Percentiles rank a stretch among this genome's conserved stretches.
These are phyloP conservation scores for Babyrousa celebensis DNA, from an alignment of 2,797 vertebrate genomes.

Conservation along the genomic window DNA sequence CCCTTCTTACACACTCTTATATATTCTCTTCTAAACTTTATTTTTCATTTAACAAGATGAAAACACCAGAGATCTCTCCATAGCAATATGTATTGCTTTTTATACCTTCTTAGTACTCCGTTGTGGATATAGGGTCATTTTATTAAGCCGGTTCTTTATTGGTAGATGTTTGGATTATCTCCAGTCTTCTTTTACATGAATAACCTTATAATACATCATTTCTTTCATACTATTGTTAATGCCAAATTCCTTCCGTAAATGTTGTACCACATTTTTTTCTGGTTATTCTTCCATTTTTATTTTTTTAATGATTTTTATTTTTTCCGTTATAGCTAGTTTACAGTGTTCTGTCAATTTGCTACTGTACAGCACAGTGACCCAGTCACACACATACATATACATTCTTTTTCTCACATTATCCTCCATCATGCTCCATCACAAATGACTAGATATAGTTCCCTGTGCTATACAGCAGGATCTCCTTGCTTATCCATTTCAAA, in stretches of 20 bases:
- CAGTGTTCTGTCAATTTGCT: no score
- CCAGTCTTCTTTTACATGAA: conserved; percentile 22
- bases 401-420: no score
- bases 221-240: conserved; percentile 64
- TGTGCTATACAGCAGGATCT: no score
- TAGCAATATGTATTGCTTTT: conserved; percentile 10
- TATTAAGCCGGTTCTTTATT: conserved; percentile 54
- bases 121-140: conserved; percentile 59
- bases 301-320: no score
- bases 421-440: no score
- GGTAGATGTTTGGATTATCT: conserved; percentile 14
- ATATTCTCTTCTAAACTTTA: conserved; percentile 38
- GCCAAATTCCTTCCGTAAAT: conserved; percentile 60
- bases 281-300: no score
- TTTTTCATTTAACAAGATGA: conserved; percentile 32
- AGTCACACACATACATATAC: no score
- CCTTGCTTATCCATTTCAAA: no score
- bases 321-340: no score
- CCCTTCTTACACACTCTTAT: conserved; percentile 9
- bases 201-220: conserved; percentile 20
- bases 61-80: not conserved
- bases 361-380: no score
- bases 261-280: not conserved
- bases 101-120: conserved; percentile 42
- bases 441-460: no score